Conservation (phyloP, 2,797 vertebrate genomes). For the Myoxocephalus aenaeus region DNA sequence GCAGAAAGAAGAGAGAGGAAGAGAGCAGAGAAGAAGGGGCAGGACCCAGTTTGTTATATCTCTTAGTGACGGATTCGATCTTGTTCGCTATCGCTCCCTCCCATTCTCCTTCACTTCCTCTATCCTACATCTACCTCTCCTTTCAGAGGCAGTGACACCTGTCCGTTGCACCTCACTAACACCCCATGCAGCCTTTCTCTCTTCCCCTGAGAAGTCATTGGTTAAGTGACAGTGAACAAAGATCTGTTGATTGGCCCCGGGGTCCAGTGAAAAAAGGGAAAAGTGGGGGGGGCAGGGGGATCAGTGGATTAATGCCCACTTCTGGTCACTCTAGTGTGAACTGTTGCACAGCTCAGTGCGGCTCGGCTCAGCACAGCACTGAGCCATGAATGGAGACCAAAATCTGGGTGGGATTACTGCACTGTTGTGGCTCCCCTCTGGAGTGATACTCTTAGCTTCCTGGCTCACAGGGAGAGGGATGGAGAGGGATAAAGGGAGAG, state of each 20-base stretch:
- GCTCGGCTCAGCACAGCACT: constrained; percentile 57
- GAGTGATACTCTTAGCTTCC: constrained; percentile 69
- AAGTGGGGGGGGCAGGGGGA: constrained; percentile 42
- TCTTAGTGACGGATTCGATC: constrained; percentile 63
- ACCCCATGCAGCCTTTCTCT: constrained; percentile 64
- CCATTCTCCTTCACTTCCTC: constrained; percentile 55
- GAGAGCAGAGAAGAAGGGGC: constrained; percentile 18
- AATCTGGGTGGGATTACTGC: constrained; percentile 72
- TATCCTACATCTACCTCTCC: constrained; percentile 52
- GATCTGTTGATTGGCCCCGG: constrained; percentile 75
- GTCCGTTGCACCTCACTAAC: constrained; percentile 69
- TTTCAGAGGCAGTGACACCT: constrained; percentile 78
- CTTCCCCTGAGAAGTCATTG: constrained; percentile 66
- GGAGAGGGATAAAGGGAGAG: constrained; percentile 18
- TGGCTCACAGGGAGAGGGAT: constrained; percentile 46
- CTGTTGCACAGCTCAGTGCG: constrained; percentile 60
- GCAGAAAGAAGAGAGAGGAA: constrained; percentile 33
- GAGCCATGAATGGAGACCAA: constrained; percentile 54
- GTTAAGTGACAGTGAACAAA: constrained; percentile 81
- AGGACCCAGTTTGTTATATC: constrained; percentile 36
- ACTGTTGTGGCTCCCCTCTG: constrained; percentile 58
- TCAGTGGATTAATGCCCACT: constrained; percentile 74
- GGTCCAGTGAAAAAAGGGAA: constrained; percentile 55
- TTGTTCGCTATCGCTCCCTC: constrained; percentile 36
- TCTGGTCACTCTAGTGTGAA: constrained; percentile 75